Evolutionary conservation across 2,888 invertebrate genomes (phyloP).

Genomic region (Nephrotoma guestfalica): DNA sequence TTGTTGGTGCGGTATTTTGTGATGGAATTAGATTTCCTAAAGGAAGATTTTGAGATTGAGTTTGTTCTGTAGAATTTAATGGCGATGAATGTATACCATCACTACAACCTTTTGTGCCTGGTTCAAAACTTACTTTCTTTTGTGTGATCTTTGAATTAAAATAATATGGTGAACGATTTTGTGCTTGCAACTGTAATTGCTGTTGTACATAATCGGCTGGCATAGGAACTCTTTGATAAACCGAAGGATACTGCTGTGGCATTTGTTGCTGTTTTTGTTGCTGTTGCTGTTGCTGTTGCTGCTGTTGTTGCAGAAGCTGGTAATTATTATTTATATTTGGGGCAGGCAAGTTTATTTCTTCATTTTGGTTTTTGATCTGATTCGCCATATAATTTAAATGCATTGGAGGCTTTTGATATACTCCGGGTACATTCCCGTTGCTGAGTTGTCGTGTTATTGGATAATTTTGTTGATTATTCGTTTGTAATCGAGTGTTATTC

Average conservation of each 20-base stretch:
- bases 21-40: constrained; percentile 11
- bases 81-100: constrained; percentile 25
- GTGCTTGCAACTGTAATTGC: constrained; percentile 13
- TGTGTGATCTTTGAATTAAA: constrained; percentile 40
- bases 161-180: constrained; percentile 44
- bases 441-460: neutral
- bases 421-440: neutral
- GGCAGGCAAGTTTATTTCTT: neutral
- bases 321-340: constrained; percentile 9
- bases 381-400: neutral
- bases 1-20: constrained; percentile 27
- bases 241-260: constrained; percentile 20
- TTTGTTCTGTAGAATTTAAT: constrained; percentile 17
- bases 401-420: neutral
- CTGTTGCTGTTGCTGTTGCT: constrained; percentile 13
- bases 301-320: constrained; percentile 9
- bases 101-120: constrained; percentile 52
- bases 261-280: constrained; percentile 16
- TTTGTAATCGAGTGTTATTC: neutral
- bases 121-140: constrained; percentile 60
- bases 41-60: constrained; percentile 3
- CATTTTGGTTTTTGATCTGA: neutral
- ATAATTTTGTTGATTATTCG: neutral
- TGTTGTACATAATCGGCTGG: constrained; percentile 20
- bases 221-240: constrained; percentile 46